Conservation (phyloP, 2,113 vertebrate species). For the Zosterops borbonicus region DNA sequence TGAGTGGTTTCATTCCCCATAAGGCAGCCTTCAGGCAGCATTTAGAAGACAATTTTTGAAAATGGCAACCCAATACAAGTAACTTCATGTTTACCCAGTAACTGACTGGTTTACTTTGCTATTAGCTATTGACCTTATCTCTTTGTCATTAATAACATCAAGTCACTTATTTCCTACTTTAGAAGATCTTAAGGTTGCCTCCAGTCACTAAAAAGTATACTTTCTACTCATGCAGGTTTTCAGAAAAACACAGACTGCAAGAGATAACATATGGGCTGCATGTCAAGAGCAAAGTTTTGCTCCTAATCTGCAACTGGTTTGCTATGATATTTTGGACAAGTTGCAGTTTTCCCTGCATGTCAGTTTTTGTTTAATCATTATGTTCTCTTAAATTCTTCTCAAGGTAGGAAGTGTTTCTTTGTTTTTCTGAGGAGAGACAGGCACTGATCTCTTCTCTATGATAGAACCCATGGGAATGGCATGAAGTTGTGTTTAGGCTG, state of each 20-base stretch:
- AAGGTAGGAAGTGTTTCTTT: not conserved
- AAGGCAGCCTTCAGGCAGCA: not conserved
- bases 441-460: not conserved
- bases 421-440: not conserved
- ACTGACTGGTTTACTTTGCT: not conserved
- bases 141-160: not conserved
- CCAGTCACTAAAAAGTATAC: not conserved
- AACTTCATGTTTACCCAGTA: not conserved
- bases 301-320: not conserved
- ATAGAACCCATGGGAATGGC: not conserved
- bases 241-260: not conserved
- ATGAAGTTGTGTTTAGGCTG: not conserved
- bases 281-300: not conserved
- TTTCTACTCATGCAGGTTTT: not conserved
- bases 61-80: accelerated
- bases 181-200: not conserved
- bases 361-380: not conserved
- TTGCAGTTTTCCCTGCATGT: not conserved
- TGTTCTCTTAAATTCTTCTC: not conserved
- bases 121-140: not conserved
- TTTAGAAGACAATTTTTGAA: not conserved
- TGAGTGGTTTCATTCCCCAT: not conserved
- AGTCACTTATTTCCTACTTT: not conserved
- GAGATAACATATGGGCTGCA: not conserved
- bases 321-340: not conserved